Conservation (phyloP, 2,113 vertebrate species). For the Protobothrops mucrosquamatus region DNA sequence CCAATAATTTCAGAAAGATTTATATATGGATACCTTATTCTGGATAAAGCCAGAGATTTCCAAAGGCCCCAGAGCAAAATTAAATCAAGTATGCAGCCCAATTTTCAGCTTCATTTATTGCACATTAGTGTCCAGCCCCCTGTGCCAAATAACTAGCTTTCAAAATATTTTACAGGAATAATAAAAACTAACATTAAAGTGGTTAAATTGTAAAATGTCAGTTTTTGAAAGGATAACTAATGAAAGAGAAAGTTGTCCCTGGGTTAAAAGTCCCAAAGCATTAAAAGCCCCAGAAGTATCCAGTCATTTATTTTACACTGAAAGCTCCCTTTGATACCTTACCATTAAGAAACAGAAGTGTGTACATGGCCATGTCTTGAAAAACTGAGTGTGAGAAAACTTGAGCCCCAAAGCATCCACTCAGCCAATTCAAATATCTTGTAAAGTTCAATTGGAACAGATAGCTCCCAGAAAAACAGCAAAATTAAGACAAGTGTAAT, state of each 20-base stretch:
- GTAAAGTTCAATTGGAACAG: conserved; percentile 22
- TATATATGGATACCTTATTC: background rate
- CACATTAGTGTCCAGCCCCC: background rate
- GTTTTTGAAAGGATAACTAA: background rate
- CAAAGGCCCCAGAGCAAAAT: background rate
- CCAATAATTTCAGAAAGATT: background rate
- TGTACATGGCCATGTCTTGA: background rate
- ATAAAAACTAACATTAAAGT: background rate
- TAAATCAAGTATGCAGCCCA: background rate
- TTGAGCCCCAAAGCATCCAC: background rate
- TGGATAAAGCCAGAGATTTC: background rate
- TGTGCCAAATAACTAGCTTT: background rate
- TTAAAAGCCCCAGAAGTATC: background rate
- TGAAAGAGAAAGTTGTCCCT: background rate
- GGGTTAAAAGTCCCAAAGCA: background rate
- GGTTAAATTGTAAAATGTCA: background rate
- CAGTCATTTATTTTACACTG: background rate
- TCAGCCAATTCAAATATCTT: background rate
- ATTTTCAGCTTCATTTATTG: background rate
- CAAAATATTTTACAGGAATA: background rate
- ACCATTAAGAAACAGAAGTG: background rate
- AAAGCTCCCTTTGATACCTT: background rate
- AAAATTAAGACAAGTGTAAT: conserved; percentile 3
- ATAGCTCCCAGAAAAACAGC: conserved; percentile 16
- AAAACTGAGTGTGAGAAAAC: background rate